Base-by-base conservation (phyloP, 2,113 vertebrate species). In the Oncorhynchus clarkii region DNA sequence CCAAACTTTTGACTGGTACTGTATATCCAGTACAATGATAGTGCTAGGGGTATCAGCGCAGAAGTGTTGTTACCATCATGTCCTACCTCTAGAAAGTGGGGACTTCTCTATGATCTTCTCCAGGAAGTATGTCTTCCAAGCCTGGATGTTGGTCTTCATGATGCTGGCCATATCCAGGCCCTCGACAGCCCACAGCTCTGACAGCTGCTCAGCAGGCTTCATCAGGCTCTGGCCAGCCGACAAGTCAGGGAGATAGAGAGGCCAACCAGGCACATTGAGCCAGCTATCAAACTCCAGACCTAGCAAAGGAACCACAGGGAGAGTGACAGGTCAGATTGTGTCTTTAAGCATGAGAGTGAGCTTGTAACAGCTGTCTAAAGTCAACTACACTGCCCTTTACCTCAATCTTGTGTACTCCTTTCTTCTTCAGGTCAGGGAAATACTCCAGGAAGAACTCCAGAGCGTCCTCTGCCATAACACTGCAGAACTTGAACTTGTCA, bases 41-140 rank as follows among this genome's bases (percentile, higher is more conserved):
- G 20, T 62, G 7, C n/a, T 22, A n/a, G 57, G 57, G 57, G 1
- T n/a, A 60, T 14, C 14, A n/a, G 49, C 3, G 49, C 49, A 51
- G 12, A 51, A 14, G 34, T 34, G 14, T 11, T 51, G 13, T 51
- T 51, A 51, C 49, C 49, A 51, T 51, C 14, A 3, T 31, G 27
- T 11, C 80, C 86, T 78, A 96, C 95, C 94, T 6, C 86, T 77
- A 0, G 95, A 93, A 66, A 96, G 86, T 0, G 95, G 95, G 0
- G 94, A 95, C 27, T 86, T 93, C 84, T 92, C 89, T 59, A 95
- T 83, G 73, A 96, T n/a, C 80, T 87, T 87, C 67, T 96, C 93
- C 29, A 96, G 82, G 84, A 95, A 96, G 87, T 95, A 96, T 0
- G 93, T 95, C 86, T 90, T 95, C 95, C 95, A 96, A 74, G 80